Evolutionary conservation across 2,113 vertebrate species (phyloP), one percentile per base, ranked within the genome.

Genomic region (Silurus glanis): DNA sequence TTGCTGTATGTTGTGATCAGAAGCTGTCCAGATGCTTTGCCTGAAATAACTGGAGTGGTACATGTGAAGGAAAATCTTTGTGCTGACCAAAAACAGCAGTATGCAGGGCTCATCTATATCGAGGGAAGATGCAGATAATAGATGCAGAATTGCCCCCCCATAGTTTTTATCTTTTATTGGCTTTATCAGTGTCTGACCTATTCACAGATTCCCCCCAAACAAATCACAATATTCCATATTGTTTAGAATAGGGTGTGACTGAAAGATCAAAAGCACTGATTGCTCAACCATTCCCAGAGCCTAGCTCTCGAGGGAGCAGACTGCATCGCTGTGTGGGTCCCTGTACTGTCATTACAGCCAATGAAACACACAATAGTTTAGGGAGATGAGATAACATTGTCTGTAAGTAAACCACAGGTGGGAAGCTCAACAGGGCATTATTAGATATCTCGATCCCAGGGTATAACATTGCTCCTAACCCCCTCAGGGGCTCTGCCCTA

Each of bases 361-460:
- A 89, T 88, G 92, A 92, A 92, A 89, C 87, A 86, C 90, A 93
- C 92, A 95, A 94, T 95, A 92, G 94, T 91, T 93, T 93, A 91
- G 90, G 82, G 91, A 94, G 93, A 95, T 95, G 94, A 95, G 94
- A 95, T 96, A 94, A 94, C 93, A 95, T 92, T 93, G 92, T 94
- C 90, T 88, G 91, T 87, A 62, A 23, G 37, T 4, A 86, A 93
- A 93, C 93, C 94, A 93, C 94, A 94, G 94, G 94, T 94, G 94
- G 95, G 94, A 92, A 92, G 87, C 94, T 95, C 92, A 91, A 92
- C 91, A 90, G 90, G 90, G 89, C 91, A 88, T 89, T 93, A 95
- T 95, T 94, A 94, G 92, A 91, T 95, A 89, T 94, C 93, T 85
- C 89, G 93, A 91, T 95, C 95, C 91, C 95, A 96, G 94, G 93